Base-by-base conservation (phyloP, 2,888 invertebrate genomes). In the Aradus depressus region DNA sequence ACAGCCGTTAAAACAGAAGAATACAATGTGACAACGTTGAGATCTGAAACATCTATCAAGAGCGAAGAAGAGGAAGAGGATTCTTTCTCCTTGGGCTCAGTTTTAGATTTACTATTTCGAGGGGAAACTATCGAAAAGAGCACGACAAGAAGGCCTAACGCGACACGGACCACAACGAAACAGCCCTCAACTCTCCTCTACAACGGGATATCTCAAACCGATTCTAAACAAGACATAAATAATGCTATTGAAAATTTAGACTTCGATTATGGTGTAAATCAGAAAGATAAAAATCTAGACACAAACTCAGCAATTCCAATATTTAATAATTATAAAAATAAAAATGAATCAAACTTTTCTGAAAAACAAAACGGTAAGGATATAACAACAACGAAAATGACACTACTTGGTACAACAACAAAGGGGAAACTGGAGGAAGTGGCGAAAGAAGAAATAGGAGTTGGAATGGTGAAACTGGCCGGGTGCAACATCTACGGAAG, bases 401-500 rank as follows among this genome's bases (percentile, higher is more conserved):
- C 47, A 8, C n/a, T n/a, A n/a, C n/a, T n/a, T n/a, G n/a, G n/a
- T n/a, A n/a, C n/a, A n/a, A n/a, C n/a, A n/a, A n/a, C n/a, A n/a
- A n/a, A n/a, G n/a, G n/a, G n/a, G n/a, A n/a, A n/a, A n/a, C n/a
- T n/a, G n/a, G n/a, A n/a, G n/a, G n/a, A n/a, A n/a, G n/a, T n/a
- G n/a, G 3, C 8, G 1, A 47, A 47, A 34, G 37, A 18, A 19
- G 37, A 26, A 6, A 34, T 35, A 3, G 38, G 21, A 3, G 58
- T 55, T 22, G 58, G 58, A 12, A 44, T 58, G 23, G 43, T 85
- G 38, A 88, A 87, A 67, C 66, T 89, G 55, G 86, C 86, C 10
- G 89, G 89, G 1, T 90, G 90, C 65, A 90, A 90, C 68, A 89
- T 90, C 61, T 89, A 89, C 63, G 90, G 90, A 4, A 75, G 82